Base-by-base conservation (phyloP, 2,113 vertebrate genomes). In the Actenoides hombroni region DNA sequence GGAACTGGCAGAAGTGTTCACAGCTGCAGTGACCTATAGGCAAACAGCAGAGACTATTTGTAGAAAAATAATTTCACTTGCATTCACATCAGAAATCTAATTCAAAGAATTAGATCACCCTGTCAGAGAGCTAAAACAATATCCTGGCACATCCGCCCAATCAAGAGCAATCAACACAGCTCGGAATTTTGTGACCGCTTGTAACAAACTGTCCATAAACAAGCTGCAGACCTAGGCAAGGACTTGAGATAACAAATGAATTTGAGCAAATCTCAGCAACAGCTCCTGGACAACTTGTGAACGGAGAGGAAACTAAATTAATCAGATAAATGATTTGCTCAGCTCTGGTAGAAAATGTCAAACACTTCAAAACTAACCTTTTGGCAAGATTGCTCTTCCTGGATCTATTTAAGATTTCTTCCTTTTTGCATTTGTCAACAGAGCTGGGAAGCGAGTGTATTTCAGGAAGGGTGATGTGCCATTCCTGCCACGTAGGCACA, bases 261-360 rank as follows among this genome's bases (percentile, higher is more conserved):
- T 91, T 75, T 51, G 83, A 95, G 90, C 83, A 94, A 96, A 96
- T 94, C 94, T 94, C 83, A 88, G 88, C 94, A 92, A 60, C 83
- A 69, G 94, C 77, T 96, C 80, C 83, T 76, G 95, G 92, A 73
- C 73, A 69, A 73, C 86, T 86, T 26, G 13, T 60, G 94, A 90
- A 92, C 15, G 4, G 88, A 63, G 74, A 89, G 61, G 94, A 93
- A 97, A 90, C 61, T 39, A 93, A 96, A 97, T 97, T 96, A 96
- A 95, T 96, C 95, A 94, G 95, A 96, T 96, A 96, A 97, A 96
- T 90, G 26, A 95, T 96, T 93, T 94, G 92, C 95, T 97, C 94
- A 87, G 37, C 92, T 76, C 48, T 8, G 80, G 88, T 79, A 42
- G 94, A 86, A 97, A 97, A 96, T 96, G 92, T 96, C 95, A 97